Base-by-base conservation (phyloP, 2,888 invertebrate species). In the Dynastes hyllus region DNA sequence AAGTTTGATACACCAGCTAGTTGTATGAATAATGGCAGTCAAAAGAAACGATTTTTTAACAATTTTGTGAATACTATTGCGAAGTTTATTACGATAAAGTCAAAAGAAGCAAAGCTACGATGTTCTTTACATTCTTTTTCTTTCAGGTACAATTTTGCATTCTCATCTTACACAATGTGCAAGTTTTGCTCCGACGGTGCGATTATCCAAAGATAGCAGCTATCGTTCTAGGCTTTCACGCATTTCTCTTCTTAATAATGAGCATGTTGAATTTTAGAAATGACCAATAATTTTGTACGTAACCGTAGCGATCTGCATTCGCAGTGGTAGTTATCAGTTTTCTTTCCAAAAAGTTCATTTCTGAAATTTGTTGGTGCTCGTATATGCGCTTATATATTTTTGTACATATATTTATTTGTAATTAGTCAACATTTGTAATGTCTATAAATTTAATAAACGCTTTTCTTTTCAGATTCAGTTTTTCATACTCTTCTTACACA, bases 101-200 rank as follows among this genome's bases (percentile, higher is more conserved):
- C 55, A 22, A 8, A 58, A 16, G 16, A 58, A 58, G 2, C 16
- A 58, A 5, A 55, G 1, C 4, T 55, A 8, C 22, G 8, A 16
- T 22, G 55, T 58, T 22, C n/a, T 69, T 29, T 66, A 63, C 29
- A 66, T 45, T 67, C 11, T 58, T 50, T 4, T 79, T 86, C 86
- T 90, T 86, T 50, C 89, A 94, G 94, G 89, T 94, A 79, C 96
- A 96, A 89, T 96, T 96, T 88, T 89, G 92, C 85, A 93, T 95
- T 51, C 92, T 96, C 80, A 93, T 94, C 85, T 90, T 93, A 79
- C 96, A 96, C 88, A 94, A 93, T 86, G 87, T 92, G 76, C 91
- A 91, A 85, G 91, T 94, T 1, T 76, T 89, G 0, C 92, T 94
- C 87, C 89, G 91, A 22, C 92, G 92, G 80, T 95, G 94, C 88